Conservation (phyloP, 2,888 invertebrate species). For the Watsonalla cultraria region DNA sequence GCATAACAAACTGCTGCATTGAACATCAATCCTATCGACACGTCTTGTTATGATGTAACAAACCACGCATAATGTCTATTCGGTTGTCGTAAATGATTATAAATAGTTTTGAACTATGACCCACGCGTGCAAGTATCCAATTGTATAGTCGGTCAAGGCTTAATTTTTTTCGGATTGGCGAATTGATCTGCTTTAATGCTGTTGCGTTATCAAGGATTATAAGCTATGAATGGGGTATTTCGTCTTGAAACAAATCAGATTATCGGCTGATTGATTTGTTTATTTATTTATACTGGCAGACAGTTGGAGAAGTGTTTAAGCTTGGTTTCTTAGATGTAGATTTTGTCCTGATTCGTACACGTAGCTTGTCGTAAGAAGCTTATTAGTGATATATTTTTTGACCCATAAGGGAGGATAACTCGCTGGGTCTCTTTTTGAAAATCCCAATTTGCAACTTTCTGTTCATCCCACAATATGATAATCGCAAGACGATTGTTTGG, state of each 20-base stretch:
- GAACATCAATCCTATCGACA: slow-evolving; percentile 6
- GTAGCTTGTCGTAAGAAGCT: too few species aligned
- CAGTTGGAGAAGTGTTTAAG: neutral
- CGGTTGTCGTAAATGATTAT: slow-evolving; percentile 44
- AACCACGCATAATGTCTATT: slow-evolving; percentile 28
- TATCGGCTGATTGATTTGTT: neutral
- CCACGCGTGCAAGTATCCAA: slow-evolving; percentile 23
- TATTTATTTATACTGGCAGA: neutral
- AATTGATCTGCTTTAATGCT: slow-evolving; percentile 34
- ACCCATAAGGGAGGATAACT: too few species aligned
- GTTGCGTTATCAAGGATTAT: slow-evolving; percentile 28
- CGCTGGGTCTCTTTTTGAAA: too few species aligned
- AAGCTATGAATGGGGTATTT: slow-evolving; percentile 10
- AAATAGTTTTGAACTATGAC: slow-evolving; percentile 61
- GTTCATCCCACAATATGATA: too few species aligned
- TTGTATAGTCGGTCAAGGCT: slow-evolving; percentile 50
- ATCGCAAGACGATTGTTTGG: too few species aligned
- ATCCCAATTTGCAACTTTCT: too few species aligned
- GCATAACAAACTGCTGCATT: slow-evolving; percentile 4
- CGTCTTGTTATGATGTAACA: slow-evolving; percentile 17
- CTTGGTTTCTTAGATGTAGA: too few species aligned
- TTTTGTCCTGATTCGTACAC: too few species aligned
- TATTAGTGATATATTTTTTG: too few species aligned
- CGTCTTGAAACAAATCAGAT: neutral
- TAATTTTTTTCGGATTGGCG: slow-evolving; percentile 23